These are phyloP conservation scores for Littorina saxatilis DNA, from an alignment of 1,140 invertebrate species.

Conservation along the genomic window DNA sequence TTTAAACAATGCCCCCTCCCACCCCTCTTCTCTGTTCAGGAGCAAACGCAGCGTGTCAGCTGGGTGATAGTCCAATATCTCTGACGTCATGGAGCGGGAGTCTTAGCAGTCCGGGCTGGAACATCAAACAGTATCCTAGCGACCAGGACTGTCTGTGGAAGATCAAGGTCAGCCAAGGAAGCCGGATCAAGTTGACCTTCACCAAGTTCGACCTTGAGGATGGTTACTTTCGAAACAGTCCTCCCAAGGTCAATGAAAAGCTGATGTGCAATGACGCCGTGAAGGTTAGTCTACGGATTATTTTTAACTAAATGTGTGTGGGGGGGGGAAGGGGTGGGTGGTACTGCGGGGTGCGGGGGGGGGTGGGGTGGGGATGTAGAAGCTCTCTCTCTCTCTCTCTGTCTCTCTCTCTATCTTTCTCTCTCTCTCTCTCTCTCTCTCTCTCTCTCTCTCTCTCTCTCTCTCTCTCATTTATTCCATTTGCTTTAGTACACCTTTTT, in stretches of 20 bases:
- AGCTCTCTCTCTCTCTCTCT: not conserved
- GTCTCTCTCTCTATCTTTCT: not conserved
- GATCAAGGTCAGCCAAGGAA: constrained; percentile 35
- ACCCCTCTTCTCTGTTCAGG: too few species aligned
- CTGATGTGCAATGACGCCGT: constrained; percentile 33
- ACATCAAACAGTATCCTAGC: constrained; percentile 14
- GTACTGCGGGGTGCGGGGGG: too few species aligned
- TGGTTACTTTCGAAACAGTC: constrained; percentile 4
- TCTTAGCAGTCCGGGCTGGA: constrained; percentile 31
- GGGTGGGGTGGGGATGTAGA: not conserved
- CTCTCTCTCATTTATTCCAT: not conserved
- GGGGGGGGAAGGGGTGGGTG: too few species aligned
- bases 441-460: not conserved
- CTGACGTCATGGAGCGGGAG: constrained; percentile 40
- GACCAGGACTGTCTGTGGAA: constrained; percentile 37
- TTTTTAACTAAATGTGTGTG: not conserved
- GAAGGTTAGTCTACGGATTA: constrained; percentile 8
- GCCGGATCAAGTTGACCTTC: constrained; percentile 36
- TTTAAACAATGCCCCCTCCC: too few species aligned
- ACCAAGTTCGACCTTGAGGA: constrained; percentile 38
- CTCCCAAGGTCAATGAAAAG: not conserved
- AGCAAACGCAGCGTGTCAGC: not conserved
- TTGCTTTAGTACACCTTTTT: not conserved
- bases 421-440: not conserved
- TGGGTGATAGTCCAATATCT: constrained; percentile 1